phyloP scores from a whole-genome alignment of 2,113 vertebrate species.

The Platysteira castanea region DNA sequence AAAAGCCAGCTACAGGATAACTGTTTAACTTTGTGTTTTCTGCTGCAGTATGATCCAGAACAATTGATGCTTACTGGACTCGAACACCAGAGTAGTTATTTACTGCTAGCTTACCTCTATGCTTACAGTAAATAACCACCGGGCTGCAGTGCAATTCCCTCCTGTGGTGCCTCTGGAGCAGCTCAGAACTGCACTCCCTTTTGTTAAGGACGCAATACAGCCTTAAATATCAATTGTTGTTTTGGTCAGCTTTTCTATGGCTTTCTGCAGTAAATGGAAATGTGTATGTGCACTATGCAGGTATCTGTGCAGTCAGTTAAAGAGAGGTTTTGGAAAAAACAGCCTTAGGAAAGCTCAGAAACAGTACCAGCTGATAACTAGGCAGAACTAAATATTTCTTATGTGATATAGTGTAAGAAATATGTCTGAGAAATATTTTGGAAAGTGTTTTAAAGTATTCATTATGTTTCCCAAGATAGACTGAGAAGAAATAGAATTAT shows the following conservation, averaged over 20 bases:
- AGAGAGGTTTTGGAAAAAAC: background rate
- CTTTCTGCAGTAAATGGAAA: background rate
- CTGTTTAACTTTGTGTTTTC: background rate
- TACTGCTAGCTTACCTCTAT: background rate
- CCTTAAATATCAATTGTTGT: background rate
- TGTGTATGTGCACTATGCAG: background rate
- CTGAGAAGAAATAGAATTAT: constrained; percentile 7
- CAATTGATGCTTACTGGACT: background rate
- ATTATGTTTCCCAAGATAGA: constrained; percentile 8
- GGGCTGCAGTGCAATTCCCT: background rate
- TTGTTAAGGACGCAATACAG: background rate
- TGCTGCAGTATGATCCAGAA: background rate
- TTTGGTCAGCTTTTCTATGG: background rate
- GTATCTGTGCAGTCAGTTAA: background rate
- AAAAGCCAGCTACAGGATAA: background rate
- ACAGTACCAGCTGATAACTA: background rate
- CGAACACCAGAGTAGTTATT: background rate
- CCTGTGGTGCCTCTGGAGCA: background rate
- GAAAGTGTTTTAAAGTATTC: constrained; percentile 12
- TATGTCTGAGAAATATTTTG: constrained; percentile 22
- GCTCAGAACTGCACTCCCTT: background rate
- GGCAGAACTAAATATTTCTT: background rate
- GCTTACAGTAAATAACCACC: background rate
- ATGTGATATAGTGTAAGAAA: background rate
- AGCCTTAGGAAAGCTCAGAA: background rate